Conservation (phyloP, 2,797 vertebrate species). For the Mus minutoides region DNA sequence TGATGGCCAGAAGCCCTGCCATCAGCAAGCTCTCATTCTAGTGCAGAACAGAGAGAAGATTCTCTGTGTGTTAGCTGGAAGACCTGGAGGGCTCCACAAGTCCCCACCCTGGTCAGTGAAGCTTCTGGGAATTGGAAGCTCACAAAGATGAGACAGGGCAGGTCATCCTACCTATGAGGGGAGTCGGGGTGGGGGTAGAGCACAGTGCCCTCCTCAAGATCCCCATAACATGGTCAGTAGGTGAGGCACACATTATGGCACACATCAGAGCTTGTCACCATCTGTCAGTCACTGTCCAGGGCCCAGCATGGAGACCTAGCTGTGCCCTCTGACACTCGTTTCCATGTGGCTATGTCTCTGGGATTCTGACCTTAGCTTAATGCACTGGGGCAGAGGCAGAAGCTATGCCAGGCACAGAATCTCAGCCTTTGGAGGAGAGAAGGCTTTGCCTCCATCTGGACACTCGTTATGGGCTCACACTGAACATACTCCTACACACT, state of each 20-base stretch:
- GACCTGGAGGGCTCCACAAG: too few relatives aligned
- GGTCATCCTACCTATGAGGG: background rate
- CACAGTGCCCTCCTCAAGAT: background rate
- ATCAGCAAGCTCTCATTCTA: background rate
- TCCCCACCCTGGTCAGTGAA: background rate
- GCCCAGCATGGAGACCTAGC: background rate
- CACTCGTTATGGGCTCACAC: background rate
- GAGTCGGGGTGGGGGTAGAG: too few relatives aligned
- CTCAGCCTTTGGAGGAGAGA: background rate
- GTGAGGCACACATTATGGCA: rapidly evolving
- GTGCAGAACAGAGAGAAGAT: background rate
- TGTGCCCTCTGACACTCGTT: background rate
- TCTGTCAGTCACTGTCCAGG: background rate
- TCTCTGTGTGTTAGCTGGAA: rapidly evolving
- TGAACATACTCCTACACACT: too few relatives aligned
- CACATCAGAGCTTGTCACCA: background rate
- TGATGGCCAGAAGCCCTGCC: background rate
- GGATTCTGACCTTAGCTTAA: background rate
- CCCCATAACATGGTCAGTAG: background rate
- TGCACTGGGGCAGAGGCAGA: background rate
- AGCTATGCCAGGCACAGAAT: background rate
- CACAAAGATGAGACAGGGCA: background rate
- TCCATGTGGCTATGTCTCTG: background rate
- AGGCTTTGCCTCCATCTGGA: background rate
- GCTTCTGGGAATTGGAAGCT: background rate